These are phyloP conservation scores for Ophion ventricosus DNA, from an alignment of 2,888 invertebrate species.

Conservation along the genomic window DNA sequence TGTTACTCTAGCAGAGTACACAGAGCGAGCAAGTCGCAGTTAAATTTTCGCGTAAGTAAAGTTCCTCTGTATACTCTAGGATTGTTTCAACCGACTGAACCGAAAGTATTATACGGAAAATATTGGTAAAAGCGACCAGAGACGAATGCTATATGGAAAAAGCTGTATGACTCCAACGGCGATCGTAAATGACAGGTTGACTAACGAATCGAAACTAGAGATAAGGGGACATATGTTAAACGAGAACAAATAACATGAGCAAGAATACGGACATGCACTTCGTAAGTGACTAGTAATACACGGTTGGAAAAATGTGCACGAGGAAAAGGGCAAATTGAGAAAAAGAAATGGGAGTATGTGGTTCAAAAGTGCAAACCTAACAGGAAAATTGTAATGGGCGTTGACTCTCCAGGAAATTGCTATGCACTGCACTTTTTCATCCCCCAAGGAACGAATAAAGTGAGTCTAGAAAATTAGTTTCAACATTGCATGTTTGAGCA, in stretches of 20 bases:
- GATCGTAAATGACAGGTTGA: neutral
- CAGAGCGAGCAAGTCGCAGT: neutral
- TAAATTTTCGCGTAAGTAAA: constrained; percentile 1
- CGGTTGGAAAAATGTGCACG: neutral
- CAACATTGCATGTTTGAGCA: neutral
- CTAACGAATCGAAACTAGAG: neutral
- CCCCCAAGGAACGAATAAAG: neutral
- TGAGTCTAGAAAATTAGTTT: neutral
- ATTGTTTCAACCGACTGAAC: constrained; percentile 10
- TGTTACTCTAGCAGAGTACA: neutral
- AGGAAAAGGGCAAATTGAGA: neutral
- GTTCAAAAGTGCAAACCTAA: neutral
- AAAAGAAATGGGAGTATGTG: neutral
- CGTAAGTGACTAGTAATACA: neutral
- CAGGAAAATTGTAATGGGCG: neutral
- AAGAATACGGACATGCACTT: neutral
- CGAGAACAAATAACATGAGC: neutral
- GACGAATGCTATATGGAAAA: neutral
- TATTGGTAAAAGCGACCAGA: neutral
- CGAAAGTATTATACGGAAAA: neutral
- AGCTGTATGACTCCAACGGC: neutral
- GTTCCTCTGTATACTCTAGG: constrained; percentile 30
- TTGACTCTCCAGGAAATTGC: neutral
- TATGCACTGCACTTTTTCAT: neutral
- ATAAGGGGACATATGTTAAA: neutral